phyloP scores from a whole-genome alignment of 2,797 vertebrate genomes.

The Sebastes paucispinis region DNA sequence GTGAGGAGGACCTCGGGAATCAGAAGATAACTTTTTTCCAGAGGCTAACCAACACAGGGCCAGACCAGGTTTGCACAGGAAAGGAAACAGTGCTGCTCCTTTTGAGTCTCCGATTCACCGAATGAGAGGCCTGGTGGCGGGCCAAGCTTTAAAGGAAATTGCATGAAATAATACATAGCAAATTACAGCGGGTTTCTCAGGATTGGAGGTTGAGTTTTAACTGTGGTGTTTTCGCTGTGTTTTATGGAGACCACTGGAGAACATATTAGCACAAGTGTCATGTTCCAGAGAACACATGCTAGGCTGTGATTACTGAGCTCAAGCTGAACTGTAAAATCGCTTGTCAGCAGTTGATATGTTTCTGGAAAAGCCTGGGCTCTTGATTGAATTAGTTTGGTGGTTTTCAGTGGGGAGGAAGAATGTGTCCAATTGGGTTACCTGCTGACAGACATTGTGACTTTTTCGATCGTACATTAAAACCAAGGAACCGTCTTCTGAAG shows the following conservation, averaged over 20 bases:
- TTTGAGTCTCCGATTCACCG: conserved; percentile 20
- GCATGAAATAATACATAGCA: conserved; percentile 69
- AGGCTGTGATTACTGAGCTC: conserved; percentile 77
- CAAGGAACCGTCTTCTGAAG: not conserved
- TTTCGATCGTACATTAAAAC: conserved; percentile 36
- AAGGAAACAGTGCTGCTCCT: conserved; percentile 30
- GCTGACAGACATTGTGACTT: conserved; percentile 66
- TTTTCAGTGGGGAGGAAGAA: conserved; percentile 66
- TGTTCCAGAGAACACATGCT: conserved; percentile 77
- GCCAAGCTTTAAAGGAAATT: conserved; percentile 63
- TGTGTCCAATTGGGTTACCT: conserved; percentile 71
- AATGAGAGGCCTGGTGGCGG: conserved; percentile 39
- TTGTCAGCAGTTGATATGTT: conserved; percentile 82
- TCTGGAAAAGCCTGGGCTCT: conserved; percentile 70
- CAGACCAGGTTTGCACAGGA: not conserved
- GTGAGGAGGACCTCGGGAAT: conserved; percentile 56
- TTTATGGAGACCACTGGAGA: conserved; percentile 74
- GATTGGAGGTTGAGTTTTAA: conserved; percentile 59
- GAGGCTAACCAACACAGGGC: conserved; percentile 33
- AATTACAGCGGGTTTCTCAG: conserved; percentile 57
- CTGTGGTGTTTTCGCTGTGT: conserved; percentile 59
- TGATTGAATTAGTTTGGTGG: conserved; percentile 81
- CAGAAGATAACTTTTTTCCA: conserved; percentile 59
- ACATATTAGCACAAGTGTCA: conserved; percentile 78
- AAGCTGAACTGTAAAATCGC: conserved; percentile 77